phyloP scores from a whole-genome alignment of 2,113 vertebrate genomes.

The Haplochromis burtoni region DNA sequence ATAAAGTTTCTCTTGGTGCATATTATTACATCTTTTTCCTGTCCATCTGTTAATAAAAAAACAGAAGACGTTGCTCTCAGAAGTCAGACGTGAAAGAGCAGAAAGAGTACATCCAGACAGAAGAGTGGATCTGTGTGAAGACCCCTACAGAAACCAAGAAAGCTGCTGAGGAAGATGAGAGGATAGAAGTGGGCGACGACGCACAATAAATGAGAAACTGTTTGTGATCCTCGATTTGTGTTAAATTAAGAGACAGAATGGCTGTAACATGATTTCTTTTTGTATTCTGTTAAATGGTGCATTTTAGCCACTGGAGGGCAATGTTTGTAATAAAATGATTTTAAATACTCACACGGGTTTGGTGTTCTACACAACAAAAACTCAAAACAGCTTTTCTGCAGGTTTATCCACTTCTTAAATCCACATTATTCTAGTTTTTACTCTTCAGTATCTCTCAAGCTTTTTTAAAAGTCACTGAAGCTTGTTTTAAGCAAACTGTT shows the following conservation, averaged over 20 bases:
- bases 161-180: slow-evolving; percentile 1
- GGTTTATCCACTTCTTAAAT: neutral
- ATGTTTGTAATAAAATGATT: slow-evolving; percentile 1
- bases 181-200: neutral
- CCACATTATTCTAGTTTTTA: neutral
- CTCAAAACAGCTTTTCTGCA: neutral
- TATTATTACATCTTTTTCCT: neutral
- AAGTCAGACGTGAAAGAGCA: slow-evolving; percentile 65
- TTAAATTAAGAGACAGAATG: neutral
- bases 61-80: slow-evolving; percentile 63
- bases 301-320: slow-evolving; percentile 19
- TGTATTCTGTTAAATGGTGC: neutral
- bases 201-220: neutral
- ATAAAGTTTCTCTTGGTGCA: neutral
- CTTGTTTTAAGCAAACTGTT: neutral
- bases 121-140: slow-evolving; percentile 57
- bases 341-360: neutral
- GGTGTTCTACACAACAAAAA: neutral
- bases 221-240: neutral
- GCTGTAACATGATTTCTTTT: neutral
- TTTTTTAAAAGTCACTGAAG: neutral
- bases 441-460: neutral
- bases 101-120: slow-evolving; percentile 73
- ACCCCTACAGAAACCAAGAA: neutral
- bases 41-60: neutral